Percentiles rank a stretch among this genome's conserved stretches.
Evolutionary conservation across 2,113 vertebrate species (phyloP).

Genomic region (Puffinus mauretanicus): DNA sequence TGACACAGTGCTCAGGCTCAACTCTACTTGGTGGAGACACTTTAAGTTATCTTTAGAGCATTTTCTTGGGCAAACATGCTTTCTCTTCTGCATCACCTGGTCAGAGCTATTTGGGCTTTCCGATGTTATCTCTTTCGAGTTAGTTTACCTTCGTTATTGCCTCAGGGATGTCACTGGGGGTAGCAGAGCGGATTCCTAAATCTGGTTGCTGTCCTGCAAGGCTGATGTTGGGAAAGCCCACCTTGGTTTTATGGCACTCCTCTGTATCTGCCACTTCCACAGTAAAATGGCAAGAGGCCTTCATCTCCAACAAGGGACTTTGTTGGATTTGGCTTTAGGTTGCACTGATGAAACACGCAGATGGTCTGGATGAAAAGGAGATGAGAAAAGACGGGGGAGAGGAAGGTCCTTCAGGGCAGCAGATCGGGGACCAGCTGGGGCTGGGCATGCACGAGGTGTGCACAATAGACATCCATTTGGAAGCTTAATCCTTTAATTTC

Average conservation of each 20-base stretch:
- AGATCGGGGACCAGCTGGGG: conserved; percentile 33
- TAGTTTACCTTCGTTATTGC: not conserved
- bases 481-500: conserved; percentile 81
- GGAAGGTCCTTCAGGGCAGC: not conserved
- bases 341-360: not conserved
- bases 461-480: not conserved
- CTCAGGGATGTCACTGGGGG: not conserved
- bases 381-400: not conserved
- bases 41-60: not conserved
- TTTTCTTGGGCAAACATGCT: not conserved
- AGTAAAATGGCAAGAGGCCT: not conserved
- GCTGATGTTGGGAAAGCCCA: not conserved
- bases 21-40: not conserved
- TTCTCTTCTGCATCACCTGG: not conserved
- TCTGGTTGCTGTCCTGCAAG: not conserved
- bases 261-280: not conserved
- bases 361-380: conserved; percentile 63
- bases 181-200: not conserved
- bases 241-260: not conserved
- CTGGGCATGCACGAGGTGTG: not conserved
- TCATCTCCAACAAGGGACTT: conserved; percentile 36
- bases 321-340: conserved; percentile 59
- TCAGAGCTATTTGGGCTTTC: not conserved
- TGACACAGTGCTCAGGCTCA: not conserved
- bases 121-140: not conserved